Evolutionary conservation across 2,797 vertebrate genomes (phyloP), one percentile per base, ranked within the genome.

Genomic region (Spondyliosoma cantharus): DNA sequence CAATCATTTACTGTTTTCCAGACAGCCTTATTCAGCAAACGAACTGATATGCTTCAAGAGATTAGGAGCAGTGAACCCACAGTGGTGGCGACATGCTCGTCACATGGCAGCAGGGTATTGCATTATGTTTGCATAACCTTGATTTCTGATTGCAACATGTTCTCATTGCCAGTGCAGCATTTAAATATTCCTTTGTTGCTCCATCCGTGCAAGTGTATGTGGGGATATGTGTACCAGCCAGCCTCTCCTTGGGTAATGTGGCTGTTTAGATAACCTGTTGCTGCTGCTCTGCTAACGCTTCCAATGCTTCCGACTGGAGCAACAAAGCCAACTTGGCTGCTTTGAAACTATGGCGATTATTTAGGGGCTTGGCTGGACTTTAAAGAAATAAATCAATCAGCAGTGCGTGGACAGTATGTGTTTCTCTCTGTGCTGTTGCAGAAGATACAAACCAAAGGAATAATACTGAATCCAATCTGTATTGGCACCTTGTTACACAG

Each of bases 71-170:
- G 17, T 81, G 12, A 81, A 79, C 60, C 60, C 19, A 50, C 54
- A 37, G 24, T 7, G 15, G 17, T 58, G 63, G 56, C 29, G 17
- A 49, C 22, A 4, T 32, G n/a, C 45, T 20, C 45, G 52, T 49
- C 37, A 46, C 20, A 54, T 82, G 71, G 53, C 37, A 37, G 37
- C 63, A 45, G 19, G 2, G 13, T 14, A 11, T 74, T 0, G 11
- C 65, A 56, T 56, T 71, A 62, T 84, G 62, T 87, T 89, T 87
- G 75, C 67, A 73, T 79, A 83, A 83, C 72, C 22, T 81, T 46
- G 58, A 81, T 84, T 82, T 76, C 29, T 71, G 27, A 81, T 78
- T 86, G 73, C 76, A 62, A n/a, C 59, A 54, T 4, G 46, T 75
- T 50, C n/a, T 60, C 5, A 5, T 52, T 58, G 32, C 66, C 79